Evolutionary conservation across 2,797 vertebrate genomes (phyloP), one percentile per base, ranked within the genome.

Genomic region (Falco cherrug): DNA sequence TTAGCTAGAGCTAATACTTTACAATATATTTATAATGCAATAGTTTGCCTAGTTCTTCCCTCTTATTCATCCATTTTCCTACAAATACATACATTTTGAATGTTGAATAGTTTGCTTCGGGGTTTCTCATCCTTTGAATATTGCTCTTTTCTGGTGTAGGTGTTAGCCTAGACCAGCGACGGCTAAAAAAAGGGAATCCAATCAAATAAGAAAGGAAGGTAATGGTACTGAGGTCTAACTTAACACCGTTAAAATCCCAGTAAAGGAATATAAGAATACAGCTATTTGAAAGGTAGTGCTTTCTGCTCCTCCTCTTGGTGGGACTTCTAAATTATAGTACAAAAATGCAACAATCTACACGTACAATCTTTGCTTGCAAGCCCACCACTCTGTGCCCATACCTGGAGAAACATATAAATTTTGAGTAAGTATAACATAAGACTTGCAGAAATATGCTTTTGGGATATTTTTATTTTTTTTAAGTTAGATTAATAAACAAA

Each of bases 291-390:
- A 80, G 5, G 16, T 14, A 85, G 3, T 18, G 6, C 18, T 59
- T 84, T 41, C 57, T 92, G 41, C 15, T 79, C 13, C 22, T 78
- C 24, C 20, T 56, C 31, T 56, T 33, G 11, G 13, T 28, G 21
- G 31, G 10, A 48, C 8, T 81, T 68, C 45, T 84, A 22, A 74
- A 48, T 6, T 22, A 56, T n/a, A 13, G 6, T 10, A 17, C 22
- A 37, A 2, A 80, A 74, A 54, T 11, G 2, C 10, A 79, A 74
- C 60, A 70, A 37, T 3, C 9, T 17, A n/a, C 3, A 11, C 0
- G 7, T 17, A 25, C 4, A 37, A n/a, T 0, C 0, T 20, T 20
- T 59, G 5, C 6, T 51, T 47, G 14, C n/a, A 81, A 84, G 12
- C 6, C 31, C 39, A 64, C 5, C 6, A 18, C 8, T 39, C 12